phyloP scores from a whole-genome alignment of 2,888 invertebrate species.

The Amiota mariae region DNA sequence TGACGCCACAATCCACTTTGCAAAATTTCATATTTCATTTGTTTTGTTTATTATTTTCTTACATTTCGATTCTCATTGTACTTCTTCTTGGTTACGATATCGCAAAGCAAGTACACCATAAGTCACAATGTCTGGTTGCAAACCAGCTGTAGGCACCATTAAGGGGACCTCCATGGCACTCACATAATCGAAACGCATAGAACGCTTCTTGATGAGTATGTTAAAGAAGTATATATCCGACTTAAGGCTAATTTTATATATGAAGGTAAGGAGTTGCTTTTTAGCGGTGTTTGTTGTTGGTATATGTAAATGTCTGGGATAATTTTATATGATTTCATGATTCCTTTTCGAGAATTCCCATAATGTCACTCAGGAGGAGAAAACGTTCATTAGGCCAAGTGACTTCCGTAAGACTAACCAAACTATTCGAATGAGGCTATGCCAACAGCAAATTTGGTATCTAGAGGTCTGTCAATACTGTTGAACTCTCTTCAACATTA shows the following conservation, averaged over 20 bases:
- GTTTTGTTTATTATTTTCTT: no score
- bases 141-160: constrained; percentile 76
- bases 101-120: constrained; percentile 89
- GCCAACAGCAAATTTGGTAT: constrained; percentile 81
- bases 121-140: constrained; percentile 84
- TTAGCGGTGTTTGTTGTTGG: constrained; percentile 82
- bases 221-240: constrained; percentile 90
- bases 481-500: constrained; percentile 27
- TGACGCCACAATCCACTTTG: no score
- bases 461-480: constrained; percentile 48
- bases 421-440: constrained; percentile 77
- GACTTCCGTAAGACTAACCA: constrained; percentile 77
- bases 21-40: no score
- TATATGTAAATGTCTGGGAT: constrained; percentile 84
- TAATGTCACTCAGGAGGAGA: constrained; percentile 83
- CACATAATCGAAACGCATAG: constrained; percentile 80
- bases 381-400: constrained; percentile 79
- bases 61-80: no score
- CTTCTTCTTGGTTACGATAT: constrained; percentile 80
- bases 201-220: constrained; percentile 87
- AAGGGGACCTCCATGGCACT: constrained; percentile 79
- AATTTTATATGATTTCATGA: constrained; percentile 81
- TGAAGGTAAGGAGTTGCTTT: constrained; percentile 78
- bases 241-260: constrained; percentile 77
- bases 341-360: constrained; percentile 83